phyloP scores from a whole-genome alignment of 2,888 invertebrate genomes.

The Thysanoteuthis rhombus region DNA sequence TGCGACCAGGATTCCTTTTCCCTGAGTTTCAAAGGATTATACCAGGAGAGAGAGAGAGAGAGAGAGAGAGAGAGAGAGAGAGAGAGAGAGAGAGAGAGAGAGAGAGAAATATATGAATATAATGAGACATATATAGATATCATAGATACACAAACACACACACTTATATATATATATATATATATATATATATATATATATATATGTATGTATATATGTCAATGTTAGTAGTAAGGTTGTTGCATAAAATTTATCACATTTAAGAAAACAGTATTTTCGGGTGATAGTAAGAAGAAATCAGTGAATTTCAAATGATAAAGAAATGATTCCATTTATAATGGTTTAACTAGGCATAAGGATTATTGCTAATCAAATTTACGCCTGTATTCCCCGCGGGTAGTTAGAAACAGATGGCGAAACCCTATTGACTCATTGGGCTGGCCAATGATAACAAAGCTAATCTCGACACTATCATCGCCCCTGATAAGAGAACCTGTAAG shows the following conservation, averaged over 20 bases:
- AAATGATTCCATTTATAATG: background rate
- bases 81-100: too few relatives aligned
- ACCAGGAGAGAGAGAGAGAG: too few relatives aligned
- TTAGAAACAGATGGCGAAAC: background rate
- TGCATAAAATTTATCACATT: background rate
- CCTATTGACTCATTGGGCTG: background rate
- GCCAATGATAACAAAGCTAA: background rate
- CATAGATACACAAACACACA: too few relatives aligned
- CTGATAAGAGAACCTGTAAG: background rate
- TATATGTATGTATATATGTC: background rate
- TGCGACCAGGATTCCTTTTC: too few relatives aligned
- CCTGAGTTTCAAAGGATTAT: too few relatives aligned
- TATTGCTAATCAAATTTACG: background rate
- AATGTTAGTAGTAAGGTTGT: background rate
- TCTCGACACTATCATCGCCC: background rate
- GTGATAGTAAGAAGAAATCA: background rate
- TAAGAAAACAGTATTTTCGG: background rate
- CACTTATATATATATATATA: background rate
- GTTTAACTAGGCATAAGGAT: background rate
- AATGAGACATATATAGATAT: too few relatives aligned
- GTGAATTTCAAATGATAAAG: background rate
- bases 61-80: too few relatives aligned
- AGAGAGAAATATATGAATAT: too few relatives aligned
- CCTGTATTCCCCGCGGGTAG: background rate
- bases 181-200: slow-evolving; percentile 1